phyloP scores from a whole-genome alignment of 2,888 invertebrate genomes.

The Catonia carolina region DNA sequence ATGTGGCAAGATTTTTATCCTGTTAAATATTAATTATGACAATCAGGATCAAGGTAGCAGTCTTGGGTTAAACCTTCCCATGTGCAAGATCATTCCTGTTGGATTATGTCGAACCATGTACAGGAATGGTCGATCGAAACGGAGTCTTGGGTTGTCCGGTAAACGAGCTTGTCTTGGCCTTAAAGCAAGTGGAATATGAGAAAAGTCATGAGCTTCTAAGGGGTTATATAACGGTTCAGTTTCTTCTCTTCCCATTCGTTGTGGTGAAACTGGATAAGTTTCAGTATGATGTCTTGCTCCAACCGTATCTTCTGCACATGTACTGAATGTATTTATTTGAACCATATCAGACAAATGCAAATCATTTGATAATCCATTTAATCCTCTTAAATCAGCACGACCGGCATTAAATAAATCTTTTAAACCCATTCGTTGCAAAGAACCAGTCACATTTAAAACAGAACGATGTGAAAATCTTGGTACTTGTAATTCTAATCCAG shows the following conservation, averaged over 20 bases:
- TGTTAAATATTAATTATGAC: conserved; percentile 18
- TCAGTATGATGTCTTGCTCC: conserved; percentile 73
- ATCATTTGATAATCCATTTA: conserved; percentile 72
- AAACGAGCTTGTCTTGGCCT: conserved; percentile 56
- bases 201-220: conserved; percentile 36
- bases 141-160: conserved; percentile 60
- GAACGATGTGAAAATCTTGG: conserved; percentile 72
- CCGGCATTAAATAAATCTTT: conserved; percentile 68
- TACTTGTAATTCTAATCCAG: conserved; percentile 72
- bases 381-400: conserved; percentile 72
- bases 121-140: conserved; percentile 81
- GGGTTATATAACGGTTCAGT: conserved; percentile 21
- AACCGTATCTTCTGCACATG: conserved; percentile 65
- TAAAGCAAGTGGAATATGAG: conserved; percentile 57
- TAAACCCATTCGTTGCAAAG: conserved; percentile 72
- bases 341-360: conserved; percentile 77
- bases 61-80: conserved; percentile 81
- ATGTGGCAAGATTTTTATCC: background rate
- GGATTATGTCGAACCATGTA: conserved; percentile 87
- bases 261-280: conserved; percentile 66
- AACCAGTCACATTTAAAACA: conserved; percentile 69
- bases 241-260: conserved; percentile 38
- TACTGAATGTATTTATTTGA: conserved; percentile 75
- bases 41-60: conserved; percentile 56
- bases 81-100: conserved; percentile 81